Base-by-base conservation (phyloP, 2,113 vertebrate genomes). In the Chamaea fasciata region DNA sequence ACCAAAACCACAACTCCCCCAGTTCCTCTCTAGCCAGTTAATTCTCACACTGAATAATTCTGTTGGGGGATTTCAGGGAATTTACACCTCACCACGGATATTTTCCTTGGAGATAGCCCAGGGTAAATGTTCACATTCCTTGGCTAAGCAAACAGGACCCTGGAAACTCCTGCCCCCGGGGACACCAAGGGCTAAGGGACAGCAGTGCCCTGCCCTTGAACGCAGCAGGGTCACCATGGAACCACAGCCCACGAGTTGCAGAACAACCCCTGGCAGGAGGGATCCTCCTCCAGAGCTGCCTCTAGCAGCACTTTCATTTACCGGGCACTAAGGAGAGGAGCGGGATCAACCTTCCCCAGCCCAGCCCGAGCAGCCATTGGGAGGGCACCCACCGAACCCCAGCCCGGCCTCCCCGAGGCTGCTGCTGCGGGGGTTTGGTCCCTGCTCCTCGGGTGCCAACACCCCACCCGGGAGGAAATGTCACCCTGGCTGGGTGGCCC, bases 31-130 rank as follows among this genome's bases (percentile, higher is more conserved):
- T 4, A 31, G 28, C 12, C 23, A 14, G 33, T 55, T 81, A 37
- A 50, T 55, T 56, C 78, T 59, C 31, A 21, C 49, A 16, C 15
- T 17, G 28, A 22, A 50, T 42, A 8, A 7, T 27, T 39, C 28
- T 70, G 30, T 35, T 14, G 44, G 4, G 5, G 60, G n/a, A 59
- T 74, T 95, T 83, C 35, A 22, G 60, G 10, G 73, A 95, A 82
- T 89, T 96, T 63, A 59, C 92, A 91, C 81, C 60, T 87, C 89
- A 15, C 26, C 52, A 20, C 0, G 22, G 60, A 35, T 96, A 53
- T 87, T 94, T 94, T 77, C 64, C 77, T 94, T 96, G 96, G 93
- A 95, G 64, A 44, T 44, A 55, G 77, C 74, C 90, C 95, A 95
- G 84, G 30, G 60, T 87, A 92, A 96, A 94, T 50, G 70, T 89